Percentiles rank a stretch among this genome's conserved stretches.
Evolutionary conservation across 1,140 invertebrate genomes (phyloP).

Genomic region (Trypoxylus dichotomus): DNA sequence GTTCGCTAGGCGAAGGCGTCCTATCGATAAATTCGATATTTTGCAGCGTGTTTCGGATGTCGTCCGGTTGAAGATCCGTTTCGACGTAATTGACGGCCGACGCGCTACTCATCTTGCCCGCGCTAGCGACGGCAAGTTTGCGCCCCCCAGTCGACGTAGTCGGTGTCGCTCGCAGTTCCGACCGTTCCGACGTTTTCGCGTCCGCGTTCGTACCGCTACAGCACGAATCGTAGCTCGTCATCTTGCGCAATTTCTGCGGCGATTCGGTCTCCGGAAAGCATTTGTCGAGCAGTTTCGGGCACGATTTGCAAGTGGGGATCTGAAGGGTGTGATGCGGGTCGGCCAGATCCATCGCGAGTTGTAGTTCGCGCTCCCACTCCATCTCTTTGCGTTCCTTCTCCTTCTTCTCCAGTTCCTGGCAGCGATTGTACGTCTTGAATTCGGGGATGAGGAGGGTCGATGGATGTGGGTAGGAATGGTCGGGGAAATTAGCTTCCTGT

Average conservation of each 20-base stretch:
- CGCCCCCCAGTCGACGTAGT: background rate
- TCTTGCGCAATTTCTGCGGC: background rate
- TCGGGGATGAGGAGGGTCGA: slow-evolving; percentile 55
- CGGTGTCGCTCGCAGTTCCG: background rate
- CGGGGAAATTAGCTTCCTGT: slow-evolving; percentile 52
- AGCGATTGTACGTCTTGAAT: slow-evolving; percentile 73
- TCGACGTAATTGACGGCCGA: background rate
- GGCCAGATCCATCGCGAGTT: slow-evolving; percentile 63
- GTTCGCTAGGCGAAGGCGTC: slow-evolving; percentile 42
- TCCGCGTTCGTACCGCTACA: background rate
- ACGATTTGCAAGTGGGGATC: slow-evolving; percentile 34
- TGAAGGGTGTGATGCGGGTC: background rate
- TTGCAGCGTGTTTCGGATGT: slow-evolving; percentile 39
- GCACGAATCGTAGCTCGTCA: background rate
- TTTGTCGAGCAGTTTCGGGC: slow-evolving; percentile 33
- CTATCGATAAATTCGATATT: slow-evolving; percentile 47
- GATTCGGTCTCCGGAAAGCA: background rate
- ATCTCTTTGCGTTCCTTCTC: slow-evolving; percentile 69
- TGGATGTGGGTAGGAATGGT: slow-evolving; percentile 31
- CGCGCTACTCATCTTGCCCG: too few species aligned
- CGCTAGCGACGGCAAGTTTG: background rate
- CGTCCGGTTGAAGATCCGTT: background rate
- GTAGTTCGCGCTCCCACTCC: slow-evolving; percentile 72
- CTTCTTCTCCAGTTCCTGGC: slow-evolving; percentile 63
- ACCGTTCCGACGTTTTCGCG: too few species aligned